Base-by-base conservation (phyloP, 2,888 invertebrate species). In the Cybosia mesomella region DNA sequence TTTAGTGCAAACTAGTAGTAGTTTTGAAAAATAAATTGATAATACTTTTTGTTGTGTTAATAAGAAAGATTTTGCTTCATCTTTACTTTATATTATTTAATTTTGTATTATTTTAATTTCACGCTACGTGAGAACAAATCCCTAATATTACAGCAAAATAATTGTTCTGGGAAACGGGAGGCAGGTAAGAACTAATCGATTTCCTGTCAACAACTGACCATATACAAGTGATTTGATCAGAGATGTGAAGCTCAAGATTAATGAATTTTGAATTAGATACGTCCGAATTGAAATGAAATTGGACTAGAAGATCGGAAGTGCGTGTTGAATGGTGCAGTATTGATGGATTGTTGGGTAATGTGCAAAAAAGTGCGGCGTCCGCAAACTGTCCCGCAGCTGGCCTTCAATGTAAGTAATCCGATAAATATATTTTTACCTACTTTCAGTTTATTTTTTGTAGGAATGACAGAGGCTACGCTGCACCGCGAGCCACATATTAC, bases 131-230 rank as follows among this genome's bases (percentile, higher is more conserved):
- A 64, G 70, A 67, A 67, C 58, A 63, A 24, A 54, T 21, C 13
- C 58, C n/a, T 24, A 67, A 67, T 57, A 53, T 63, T 59, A 57
- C 49, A 66, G 61, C 43, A 66, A 58, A 61, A 67, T 65, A 49
- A 76, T 71, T 68, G 65, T 79, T 75, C 71, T 72, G 74, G 71
- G 72, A 80, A 77, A 73, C 68, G 61, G 55, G 60, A 73, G 73
- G 75, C 85, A 87, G 86, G 73, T 82, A 81, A 74, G 77, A 80
- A 80, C 84, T 82, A 91, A 93, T 92, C 92, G 91, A 93, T 94
- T 92, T 95, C 94, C 94, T 94, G 94, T 93, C 93, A 91, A 88
- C 92, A 89, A 94, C 94, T 95, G 94, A 94, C 94, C 94, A 94
- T 90, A 85, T 87, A 91, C 91, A 93, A 93, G 92, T 92, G 91